A percentile compares a stretch with the other conserved stretches of the same genome.
Evolutionary conservation across 2,113 vertebrate genomes (phyloP).

Genomic region (Pseudopipra pipra): DNA sequence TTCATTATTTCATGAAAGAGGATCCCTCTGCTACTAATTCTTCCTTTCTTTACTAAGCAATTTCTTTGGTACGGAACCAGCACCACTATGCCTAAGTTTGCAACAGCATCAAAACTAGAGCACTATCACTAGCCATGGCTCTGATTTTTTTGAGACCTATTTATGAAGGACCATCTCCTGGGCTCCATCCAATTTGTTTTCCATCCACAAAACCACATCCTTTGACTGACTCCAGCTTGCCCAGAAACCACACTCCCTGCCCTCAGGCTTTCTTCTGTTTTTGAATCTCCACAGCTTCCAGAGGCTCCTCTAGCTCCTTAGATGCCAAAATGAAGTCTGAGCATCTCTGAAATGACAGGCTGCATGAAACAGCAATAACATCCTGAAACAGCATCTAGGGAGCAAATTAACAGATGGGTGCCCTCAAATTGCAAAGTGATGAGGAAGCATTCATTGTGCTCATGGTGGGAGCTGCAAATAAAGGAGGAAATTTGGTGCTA

Average conservation of each 20-base stretch:
- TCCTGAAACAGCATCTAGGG: neutral
- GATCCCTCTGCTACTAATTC: neutral
- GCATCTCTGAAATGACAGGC: conserved; percentile 14
- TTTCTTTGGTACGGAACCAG: neutral
- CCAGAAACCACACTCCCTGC: neutral
- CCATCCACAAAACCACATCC: conserved; percentile 20
- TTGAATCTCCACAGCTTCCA: neutral
- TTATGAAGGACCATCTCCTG: neutral
- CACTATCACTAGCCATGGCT: neutral
- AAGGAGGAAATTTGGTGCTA: neutral
- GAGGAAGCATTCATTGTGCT: neutral
- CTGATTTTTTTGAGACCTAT: neutral
- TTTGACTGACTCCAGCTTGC: neutral
- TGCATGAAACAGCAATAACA: neutral
- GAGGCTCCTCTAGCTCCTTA: neutral
- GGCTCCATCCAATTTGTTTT: neutral
- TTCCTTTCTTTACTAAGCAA: neutral
- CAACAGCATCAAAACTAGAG: neutral
- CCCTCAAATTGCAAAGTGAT: conserved; percentile 8
- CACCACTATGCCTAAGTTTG: neutral
- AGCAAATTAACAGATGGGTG: neutral
- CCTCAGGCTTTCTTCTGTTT: neutral
- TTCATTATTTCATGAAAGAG: neutral
- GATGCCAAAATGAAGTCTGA: conserved; percentile 16
- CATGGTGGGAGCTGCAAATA: neutral